Conservation (phyloP, 2,888 invertebrate species). For the Cryptophagus acutangulus region DNA sequence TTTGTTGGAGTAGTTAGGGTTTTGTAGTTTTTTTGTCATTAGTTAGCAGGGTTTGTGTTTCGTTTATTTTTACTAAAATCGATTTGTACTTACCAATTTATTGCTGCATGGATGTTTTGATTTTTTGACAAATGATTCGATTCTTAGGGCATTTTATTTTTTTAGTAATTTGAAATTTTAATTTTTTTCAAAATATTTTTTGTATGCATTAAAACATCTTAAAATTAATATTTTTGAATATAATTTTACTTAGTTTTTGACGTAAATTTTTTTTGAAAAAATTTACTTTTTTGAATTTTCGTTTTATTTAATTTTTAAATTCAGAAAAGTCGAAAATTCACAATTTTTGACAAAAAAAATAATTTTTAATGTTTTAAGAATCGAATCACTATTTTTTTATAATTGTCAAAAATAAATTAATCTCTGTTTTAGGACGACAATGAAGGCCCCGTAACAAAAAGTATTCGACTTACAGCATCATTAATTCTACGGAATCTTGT, state of each 20-base stretch:
- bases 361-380: too few relatives aligned
- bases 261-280: too few relatives aligned
- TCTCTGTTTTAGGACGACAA: conserved; percentile 92
- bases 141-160: conserved; percentile 9
- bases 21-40: not conserved
- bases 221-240: not conserved
- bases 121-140: conserved; percentile 10
- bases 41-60: conserved; percentile 27
- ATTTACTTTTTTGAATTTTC: too few relatives aligned
- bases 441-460: conserved; percentile 98
- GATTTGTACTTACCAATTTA: too few relatives aligned
- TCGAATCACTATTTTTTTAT: too few relatives aligned
- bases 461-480: conserved; percentile 94
- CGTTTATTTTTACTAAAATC: conserved; percentile 21
- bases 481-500: conserved; percentile 96
- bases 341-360: too few relatives aligned
- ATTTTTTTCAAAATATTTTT: too few relatives aligned
- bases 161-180: too few relatives aligned
- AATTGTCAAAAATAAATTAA: too few relatives aligned
- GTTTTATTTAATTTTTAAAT: too few relatives aligned
- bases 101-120: conserved; percentile 19
- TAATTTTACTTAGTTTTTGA: not conserved
- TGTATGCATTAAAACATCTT: too few relatives aligned
- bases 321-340: too few relatives aligned
- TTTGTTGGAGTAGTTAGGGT: conserved; percentile 6